Evolutionary conservation across 2,797 vertebrate genomes (phyloP), one percentile per base, ranked within the genome.

Genomic region (Coluber constrictor): DNA sequence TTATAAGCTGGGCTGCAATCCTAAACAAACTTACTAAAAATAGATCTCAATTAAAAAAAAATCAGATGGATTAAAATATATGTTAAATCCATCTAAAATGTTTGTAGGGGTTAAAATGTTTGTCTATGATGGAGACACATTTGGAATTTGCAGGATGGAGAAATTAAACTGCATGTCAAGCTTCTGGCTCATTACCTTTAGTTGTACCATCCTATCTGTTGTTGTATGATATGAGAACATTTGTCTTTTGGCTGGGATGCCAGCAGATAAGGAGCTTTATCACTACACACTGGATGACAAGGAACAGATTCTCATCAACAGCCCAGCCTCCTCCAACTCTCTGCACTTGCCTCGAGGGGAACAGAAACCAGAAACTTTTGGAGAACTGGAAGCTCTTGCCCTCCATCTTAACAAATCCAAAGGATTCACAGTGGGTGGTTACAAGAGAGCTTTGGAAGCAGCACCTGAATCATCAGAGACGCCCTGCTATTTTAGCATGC

Each of bases 241-340:
- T 96, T 96, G 96, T 96, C 96, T 97, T 96, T 95, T 96, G 96
- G 95, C 97, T 96, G 95, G 96, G 96, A 95, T 97, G 95, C 95
- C 93, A 93, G 93, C 95, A 96, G 98, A 98, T 98, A 98, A 98
- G 92, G 87, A 92, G 91, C 93, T 97, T 96, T 94, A 97, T 97
- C 95, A 79, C 91, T 93, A 79, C 93, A 87, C 54, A 93, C 93
- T 95, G 92, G 94, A 94, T 96, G 95, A 95, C 90, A 90, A 47
- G 0, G 54, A 92, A 94, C 61, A 94, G 95, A 97, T 96, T 97
- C 91, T 94, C 91, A 96, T 97, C 95, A 96, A 95, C 94, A 95
- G 86, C 93, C 94, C 94, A 96, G 97, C 95, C 95, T 96, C 94
- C 91, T 95, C 96, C 93, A 96, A 95, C 94, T 93, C 55, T 90